phyloP scores from a whole-genome alignment of 2,113 vertebrate genomes.

The Athene cunicularia region DNA sequence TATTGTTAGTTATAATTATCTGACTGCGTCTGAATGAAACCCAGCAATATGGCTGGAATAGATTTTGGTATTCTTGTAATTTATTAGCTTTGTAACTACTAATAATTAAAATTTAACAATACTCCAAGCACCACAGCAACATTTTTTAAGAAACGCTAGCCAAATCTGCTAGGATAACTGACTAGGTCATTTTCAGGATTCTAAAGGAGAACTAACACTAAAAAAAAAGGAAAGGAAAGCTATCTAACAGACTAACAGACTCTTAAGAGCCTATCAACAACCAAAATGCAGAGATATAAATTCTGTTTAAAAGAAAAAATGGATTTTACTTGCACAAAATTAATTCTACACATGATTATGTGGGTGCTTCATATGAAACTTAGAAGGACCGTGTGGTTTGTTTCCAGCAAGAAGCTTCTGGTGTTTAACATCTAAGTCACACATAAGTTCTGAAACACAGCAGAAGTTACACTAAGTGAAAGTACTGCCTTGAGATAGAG shows the following conservation, averaged over 20 bases:
- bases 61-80: conserved; percentile 62
- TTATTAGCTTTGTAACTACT: conserved; percentile 73
- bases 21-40: conserved; percentile 71
- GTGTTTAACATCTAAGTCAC: neutral
- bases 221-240: neutral
- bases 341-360: neutral
- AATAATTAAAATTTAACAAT: conserved; percentile 68
- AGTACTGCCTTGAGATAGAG: neutral
- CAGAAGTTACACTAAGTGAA: neutral
- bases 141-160: neutral
- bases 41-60: conserved; percentile 61
- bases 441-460: neutral
- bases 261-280: neutral
- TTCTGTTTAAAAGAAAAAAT: neutral
- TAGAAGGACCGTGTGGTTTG: neutral
- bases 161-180: conserved; percentile 18
- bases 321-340: neutral
- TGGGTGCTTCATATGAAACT: neutral
- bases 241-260: too few species aligned
- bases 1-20: conserved; percentile 83
- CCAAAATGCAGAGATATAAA: neutral
- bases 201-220: neutral
- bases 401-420: neutral
- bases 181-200: neutral
- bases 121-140: conserved; percentile 37